A percentile compares a stretch with the other conserved stretches of the same genome.
phyloP scores from a whole-genome alignment of 2,113 vertebrate species.

The Pogonocichla stellata region DNA sequence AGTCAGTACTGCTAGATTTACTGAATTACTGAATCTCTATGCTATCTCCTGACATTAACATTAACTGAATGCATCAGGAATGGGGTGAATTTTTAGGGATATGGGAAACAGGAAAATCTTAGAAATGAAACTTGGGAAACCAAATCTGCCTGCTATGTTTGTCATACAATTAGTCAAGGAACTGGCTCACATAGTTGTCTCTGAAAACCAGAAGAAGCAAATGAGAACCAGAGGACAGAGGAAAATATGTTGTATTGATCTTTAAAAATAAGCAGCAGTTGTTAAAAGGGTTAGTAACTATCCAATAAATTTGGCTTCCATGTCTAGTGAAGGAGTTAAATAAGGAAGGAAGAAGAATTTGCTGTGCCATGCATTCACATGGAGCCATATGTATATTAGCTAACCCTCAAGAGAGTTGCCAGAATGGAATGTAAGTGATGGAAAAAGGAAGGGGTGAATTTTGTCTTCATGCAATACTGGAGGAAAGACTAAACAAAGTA shows the following conservation, averaged over 20 bases:
- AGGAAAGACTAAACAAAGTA: neutral
- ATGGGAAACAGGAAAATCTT: neutral
- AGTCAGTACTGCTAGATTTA: conserved; percentile 29
- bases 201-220: neutral
- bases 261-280: neutral
- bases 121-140: neutral
- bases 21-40: neutral
- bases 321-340: neutral
- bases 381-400: neutral
- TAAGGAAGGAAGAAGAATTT: neutral
- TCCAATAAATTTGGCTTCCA: neutral
- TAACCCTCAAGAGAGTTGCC: neutral
- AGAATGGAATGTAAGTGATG: neutral
- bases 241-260: neutral
- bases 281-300: neutral
- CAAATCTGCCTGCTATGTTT: neutral
- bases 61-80: neutral
- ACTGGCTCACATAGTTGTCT: neutral
- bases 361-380: neutral
- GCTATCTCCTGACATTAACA: neutral
- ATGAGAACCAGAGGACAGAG: neutral
- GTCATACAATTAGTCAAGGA: neutral
- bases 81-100: neutral
- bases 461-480: neutral
- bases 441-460: neutral